These are phyloP conservation scores for Oasisia sp. DNA, from an alignment of 2,888 invertebrate species.

Conservation along the genomic window DNA sequence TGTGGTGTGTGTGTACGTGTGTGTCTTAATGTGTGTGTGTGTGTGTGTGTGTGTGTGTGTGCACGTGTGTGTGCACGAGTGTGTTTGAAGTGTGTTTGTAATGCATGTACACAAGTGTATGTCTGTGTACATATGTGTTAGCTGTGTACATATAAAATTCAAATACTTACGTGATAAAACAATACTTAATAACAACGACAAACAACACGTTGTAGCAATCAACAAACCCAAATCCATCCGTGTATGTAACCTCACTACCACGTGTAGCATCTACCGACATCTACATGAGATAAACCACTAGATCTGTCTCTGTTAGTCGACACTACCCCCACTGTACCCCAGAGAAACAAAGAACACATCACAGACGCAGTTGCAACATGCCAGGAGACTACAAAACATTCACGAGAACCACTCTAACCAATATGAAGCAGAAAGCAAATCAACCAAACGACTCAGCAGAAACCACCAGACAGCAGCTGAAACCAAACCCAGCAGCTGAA, in stretches of 20 bases:
- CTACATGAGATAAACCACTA: not conserved
- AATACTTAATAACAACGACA: not conserved
- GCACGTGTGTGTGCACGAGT: not conserved
- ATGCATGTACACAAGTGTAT: not conserved
- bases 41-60: not conserved
- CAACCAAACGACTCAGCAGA: not conserved
- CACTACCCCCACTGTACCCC: not conserved
- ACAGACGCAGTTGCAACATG: not conserved
- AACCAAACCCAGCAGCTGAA: not conserved
- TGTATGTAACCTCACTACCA: not conserved
- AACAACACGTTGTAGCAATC: not conserved
- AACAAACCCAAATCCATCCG: not conserved
- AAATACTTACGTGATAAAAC: not conserved
- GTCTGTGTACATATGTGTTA: not conserved
- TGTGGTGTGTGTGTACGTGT: not conserved
- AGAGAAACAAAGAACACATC: not conserved
- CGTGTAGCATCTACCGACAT: not conserved
- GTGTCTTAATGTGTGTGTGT: not conserved
- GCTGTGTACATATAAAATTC: not conserved
- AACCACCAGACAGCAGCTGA: not conserved
- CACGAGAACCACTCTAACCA: not conserved
- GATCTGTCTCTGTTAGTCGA: not conserved
- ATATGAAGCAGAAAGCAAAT: not conserved
- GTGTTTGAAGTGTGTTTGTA: not conserved
- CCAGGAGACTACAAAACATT: not conserved